phyloP scores from a whole-genome alignment of 2,888 invertebrate genomes.

The Azorinus chamasolen region DNA sequence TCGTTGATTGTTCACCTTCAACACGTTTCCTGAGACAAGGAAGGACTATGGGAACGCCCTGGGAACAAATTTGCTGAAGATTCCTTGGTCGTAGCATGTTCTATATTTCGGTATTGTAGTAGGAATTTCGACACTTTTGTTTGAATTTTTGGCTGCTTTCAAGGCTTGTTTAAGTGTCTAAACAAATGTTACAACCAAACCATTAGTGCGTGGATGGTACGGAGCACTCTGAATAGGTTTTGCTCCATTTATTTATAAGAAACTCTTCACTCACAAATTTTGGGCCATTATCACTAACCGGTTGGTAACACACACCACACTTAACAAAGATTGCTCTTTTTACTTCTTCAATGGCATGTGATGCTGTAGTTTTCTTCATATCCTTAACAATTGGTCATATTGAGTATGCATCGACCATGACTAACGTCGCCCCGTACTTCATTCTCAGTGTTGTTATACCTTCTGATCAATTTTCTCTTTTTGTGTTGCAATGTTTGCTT shows the following conservation, averaged over 20 bases:
- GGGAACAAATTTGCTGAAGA: no score
- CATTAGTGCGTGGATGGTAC: constrained; percentile 64
- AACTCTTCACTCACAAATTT: constrained; percentile 65
- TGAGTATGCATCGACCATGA: constrained; percentile 59
- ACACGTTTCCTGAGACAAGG: no score
- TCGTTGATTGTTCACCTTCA: no score
- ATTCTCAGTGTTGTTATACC: no score
- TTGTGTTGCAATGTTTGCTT: no score
- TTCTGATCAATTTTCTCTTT: no score
- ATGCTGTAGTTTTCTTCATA: constrained; percentile 32
- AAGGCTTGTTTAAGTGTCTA: constrained; percentile 7
- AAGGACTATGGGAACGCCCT: no score
- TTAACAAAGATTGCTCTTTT: constrained; percentile 54
- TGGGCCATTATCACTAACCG: constrained; percentile 67
- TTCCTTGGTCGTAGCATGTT: no score
- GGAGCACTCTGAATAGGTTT: constrained; percentile 43
- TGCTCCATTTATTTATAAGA: constrained; percentile 55
- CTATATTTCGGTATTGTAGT: no score
- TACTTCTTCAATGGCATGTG: constrained; percentile 44
- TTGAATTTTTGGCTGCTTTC: background rate
- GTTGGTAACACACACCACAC: constrained; percentile 47
- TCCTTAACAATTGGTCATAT: constrained; percentile 56
- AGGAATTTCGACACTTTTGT: no score
- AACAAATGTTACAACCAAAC: constrained; percentile 6
- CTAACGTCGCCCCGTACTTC: no score